Evolutionary conservation across 2,888 invertebrate genomes (phyloP).

Genomic region (Trypoxylon attenuatum): DNA sequence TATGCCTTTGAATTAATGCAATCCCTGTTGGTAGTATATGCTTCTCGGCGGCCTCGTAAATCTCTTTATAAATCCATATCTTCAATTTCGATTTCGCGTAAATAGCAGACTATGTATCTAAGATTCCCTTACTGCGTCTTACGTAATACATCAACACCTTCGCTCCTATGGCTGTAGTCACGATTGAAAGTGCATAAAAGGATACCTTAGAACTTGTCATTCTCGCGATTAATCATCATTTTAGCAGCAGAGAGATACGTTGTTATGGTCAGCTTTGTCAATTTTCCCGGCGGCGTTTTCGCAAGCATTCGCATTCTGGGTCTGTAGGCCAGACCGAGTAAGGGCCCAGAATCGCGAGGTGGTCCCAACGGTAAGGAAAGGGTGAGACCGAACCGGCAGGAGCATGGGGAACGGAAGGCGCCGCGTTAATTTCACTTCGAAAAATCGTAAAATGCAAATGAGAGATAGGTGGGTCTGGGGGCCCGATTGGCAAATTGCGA

Average conservation of each 20-base stretch:
- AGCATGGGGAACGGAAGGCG: conserved; percentile 36
- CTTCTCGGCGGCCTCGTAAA: too few species aligned
- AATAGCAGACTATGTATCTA: too few species aligned
- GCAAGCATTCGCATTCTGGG: conserved; percentile 36
- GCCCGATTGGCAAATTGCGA: conserved; percentile 71
- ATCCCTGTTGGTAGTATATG: too few species aligned
- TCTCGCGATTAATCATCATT: neutral
- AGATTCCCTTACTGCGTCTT: too few species aligned
- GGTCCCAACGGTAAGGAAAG: neutral
- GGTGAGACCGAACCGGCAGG: neutral
- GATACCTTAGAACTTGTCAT: neutral
- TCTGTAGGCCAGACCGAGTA: conserved; percentile 16
- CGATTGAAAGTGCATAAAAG: neutral
- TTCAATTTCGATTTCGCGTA: too few species aligned
- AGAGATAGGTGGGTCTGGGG: conserved; percentile 55
- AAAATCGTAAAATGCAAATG: conserved; percentile 74
- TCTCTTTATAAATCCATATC: too few species aligned
- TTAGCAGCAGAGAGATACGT: too few species aligned
- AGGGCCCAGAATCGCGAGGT: neutral
- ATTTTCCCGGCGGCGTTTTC: conserved; percentile 22
- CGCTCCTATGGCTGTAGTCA: too few species aligned
- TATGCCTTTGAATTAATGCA: too few species aligned
- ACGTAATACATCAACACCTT: too few species aligned
- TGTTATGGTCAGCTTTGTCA: neutral
- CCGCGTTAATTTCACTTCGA: conserved; percentile 69